phyloP scores from a whole-genome alignment of 2,797 vertebrate genomes.

The Chaenodraco wilsoni region DNA sequence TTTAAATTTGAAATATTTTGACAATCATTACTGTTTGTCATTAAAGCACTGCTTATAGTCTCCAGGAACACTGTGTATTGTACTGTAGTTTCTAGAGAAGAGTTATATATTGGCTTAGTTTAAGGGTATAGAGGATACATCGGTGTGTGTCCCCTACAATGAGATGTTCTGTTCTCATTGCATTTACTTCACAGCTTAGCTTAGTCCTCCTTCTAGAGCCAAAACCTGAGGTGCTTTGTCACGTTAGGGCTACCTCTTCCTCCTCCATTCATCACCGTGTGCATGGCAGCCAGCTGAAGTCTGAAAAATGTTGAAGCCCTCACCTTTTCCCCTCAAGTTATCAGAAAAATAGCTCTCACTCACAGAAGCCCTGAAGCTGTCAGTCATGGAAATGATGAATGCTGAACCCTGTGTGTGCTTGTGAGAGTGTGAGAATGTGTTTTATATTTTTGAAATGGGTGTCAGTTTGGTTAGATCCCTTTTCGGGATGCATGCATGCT shows the following conservation, averaged over 20 bases:
- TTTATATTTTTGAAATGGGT: conserved; percentile 19
- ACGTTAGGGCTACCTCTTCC: conserved; percentile 53
- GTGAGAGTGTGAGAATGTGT: not conserved
- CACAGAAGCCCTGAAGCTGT: conserved; percentile 47
- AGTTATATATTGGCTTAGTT: conserved; percentile 8
- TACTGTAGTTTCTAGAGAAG: not conserved
- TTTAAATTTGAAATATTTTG: not conserved
- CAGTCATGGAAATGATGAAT: conserved; percentile 23
- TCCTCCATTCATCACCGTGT: conserved; percentile 54
- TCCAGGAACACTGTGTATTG: not conserved
- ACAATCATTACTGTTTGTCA: not conserved
- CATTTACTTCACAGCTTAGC: conserved; percentile 45
- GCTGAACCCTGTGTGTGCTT: not conserved
- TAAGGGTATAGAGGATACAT: conserved; percentile 28
- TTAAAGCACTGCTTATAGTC: not conserved
- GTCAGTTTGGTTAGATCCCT: conserved; percentile 27
- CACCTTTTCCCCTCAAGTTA: conserved; percentile 47
- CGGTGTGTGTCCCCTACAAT: conserved; percentile 48
- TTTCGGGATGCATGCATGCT: conserved; percentile 32
- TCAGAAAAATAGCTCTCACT: conserved; percentile 45
- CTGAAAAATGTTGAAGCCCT: conserved; percentile 43
- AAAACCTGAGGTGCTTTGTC: conserved; percentile 48
- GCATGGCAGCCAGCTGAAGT: conserved; percentile 34
- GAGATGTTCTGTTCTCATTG: conserved; percentile 45
- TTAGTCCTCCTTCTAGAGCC: conserved; percentile 38